Evolutionary conservation across 1,140 invertebrate genomes (phyloP), one percentile per base, ranked within the genome.

Genomic region (Zophobas morio): DNA sequence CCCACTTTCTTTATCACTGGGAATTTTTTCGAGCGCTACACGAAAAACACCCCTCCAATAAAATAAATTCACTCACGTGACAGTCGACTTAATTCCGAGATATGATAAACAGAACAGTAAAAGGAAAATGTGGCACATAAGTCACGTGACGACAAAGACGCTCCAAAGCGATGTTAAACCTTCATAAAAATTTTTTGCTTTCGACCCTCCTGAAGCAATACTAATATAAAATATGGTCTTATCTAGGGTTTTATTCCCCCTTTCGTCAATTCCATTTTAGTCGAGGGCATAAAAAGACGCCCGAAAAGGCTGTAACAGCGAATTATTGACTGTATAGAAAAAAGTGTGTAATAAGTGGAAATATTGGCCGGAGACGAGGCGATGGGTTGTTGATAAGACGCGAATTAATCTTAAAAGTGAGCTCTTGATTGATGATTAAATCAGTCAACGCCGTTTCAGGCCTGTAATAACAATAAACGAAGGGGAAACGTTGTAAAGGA

Each of bases 51-150:
- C 4, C 4, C 32, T 6, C 20, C 6, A 57, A 32, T 57, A 57
- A 57, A 57, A 57, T 57, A 33, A 57, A 57, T 57, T 34, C 34
- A 2, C 6, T 4, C 32, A 33, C 4, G 34, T 57, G 20, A 57
- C 34, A 32, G 34, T 2, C 34, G 33, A 46, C 42, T 46, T 46
- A 46, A 46, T 60, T 60, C 35, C 3, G 42, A 46, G 42, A 46
- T 60, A 39, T 60, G 56, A 60, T 60, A 60, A 60, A 60, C 35
- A 60, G 36, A 60, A 60, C 36, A 36, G 56, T 60, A 60, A 60
- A 60, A 39, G 6, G 35, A 8, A 36, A 8, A n/a, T 60, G 56
- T 54, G 6, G 3, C 42, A 4, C 42, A 8, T 46, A 46, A 8
- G 42, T 46, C 42, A 46, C 42, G 8, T 8, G 42, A 46, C 3